Conservation (phyloP, 2,113 vertebrate genomes). For the Triplophysa dalaica region DNA sequence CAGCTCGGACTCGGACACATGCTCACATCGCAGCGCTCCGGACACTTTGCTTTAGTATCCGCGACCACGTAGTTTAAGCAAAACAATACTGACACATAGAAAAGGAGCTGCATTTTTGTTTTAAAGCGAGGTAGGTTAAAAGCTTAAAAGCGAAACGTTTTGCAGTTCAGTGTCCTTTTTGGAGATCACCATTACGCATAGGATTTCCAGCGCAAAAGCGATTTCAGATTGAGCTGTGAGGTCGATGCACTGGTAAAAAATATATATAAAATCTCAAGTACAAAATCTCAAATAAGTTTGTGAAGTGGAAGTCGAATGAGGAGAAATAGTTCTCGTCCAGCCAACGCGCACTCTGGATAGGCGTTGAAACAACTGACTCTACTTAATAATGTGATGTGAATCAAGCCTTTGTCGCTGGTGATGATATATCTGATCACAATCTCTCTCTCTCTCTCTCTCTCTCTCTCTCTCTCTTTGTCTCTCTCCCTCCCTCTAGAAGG, state of each 20-base stretch:
- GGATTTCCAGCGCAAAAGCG: background rate
- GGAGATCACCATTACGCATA: conserved; percentile 22
- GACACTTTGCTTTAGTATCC: conserved; percentile 72
- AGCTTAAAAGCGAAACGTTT: background rate
- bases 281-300: no score
- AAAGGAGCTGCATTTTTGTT: conserved; percentile 59
- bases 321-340: background rate
- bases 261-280: background rate
- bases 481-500: conserved; percentile 3
- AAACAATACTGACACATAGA: conserved; percentile 47
- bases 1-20: conserved; percentile 88
- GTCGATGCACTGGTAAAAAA: background rate
- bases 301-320: background rate
- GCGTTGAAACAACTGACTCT: background rate
- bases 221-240: background rate
- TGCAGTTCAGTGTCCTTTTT: background rate
- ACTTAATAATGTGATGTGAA: background rate
- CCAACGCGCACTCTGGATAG: background rate
- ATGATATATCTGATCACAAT: background rate
- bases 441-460: background rate
- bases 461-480: background rate
- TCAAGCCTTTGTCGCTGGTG: background rate
- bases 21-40: conserved; percentile 85
- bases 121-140: background rate
- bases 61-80: conserved; percentile 42